phyloP scores from a whole-genome alignment of 2,113 vertebrate genomes.

The Puma concolor region DNA sequence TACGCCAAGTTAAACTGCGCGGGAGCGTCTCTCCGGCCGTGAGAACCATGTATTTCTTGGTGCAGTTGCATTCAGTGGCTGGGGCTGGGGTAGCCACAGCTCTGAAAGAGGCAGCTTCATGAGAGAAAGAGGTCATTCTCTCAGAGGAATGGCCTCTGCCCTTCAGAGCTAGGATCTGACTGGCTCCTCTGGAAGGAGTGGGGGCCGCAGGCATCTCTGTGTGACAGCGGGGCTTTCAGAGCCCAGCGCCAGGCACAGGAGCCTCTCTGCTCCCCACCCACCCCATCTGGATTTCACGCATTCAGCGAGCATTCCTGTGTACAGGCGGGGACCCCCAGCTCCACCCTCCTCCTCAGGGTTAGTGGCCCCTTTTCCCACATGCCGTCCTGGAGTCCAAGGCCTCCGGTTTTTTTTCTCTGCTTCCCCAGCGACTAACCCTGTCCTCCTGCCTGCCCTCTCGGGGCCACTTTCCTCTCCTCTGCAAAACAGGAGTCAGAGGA shows the following conservation, averaged over 20 bases:
- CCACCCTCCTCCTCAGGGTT: background rate
- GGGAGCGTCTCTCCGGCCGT: background rate
- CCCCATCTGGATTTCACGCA: background rate
- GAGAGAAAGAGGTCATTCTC: constrained; percentile 66
- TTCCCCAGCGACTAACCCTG: background rate
- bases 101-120: constrained; percentile 14
- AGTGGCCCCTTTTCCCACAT: background rate
- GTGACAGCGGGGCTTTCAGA: background rate
- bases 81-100: background rate
- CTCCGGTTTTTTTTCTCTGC: background rate
- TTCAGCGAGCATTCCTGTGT: background rate
- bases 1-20: constrained; percentile 41
- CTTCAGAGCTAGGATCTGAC: background rate
- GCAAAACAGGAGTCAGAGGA: background rate
- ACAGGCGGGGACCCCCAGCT: fast-evolving
- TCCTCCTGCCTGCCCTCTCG: background rate
- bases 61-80: background rate
- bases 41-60: constrained; percentile 51
- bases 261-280: background rate
- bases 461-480: background rate
- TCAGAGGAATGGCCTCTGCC: constrained; percentile 42
- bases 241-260: fast-evolving
- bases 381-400: background rate
- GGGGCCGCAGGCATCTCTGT: background rate
- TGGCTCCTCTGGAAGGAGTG: background rate